Conservation (phyloP, 2,113 vertebrate genomes). For the Ranitomeya variabilis region DNA sequence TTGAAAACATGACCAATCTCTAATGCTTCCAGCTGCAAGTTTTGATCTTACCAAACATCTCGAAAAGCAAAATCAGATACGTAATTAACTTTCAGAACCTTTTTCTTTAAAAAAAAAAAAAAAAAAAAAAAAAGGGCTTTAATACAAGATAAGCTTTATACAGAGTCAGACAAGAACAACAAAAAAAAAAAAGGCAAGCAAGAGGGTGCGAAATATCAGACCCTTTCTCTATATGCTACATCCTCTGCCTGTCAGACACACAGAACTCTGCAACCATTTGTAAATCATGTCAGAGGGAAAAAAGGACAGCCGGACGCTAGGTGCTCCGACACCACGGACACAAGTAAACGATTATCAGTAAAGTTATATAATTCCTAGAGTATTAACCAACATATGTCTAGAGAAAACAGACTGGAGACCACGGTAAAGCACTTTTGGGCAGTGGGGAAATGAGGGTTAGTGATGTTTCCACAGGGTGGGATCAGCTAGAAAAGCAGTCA, state of each 20-base stretch:
- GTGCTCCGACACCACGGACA: not conserved
- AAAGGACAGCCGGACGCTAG: not conserved
- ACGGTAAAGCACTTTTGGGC: not conserved
- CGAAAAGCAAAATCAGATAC: not conserved
- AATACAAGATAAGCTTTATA: slow-evolving; percentile 14
- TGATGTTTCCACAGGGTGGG: not conserved
- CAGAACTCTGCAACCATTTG: not conserved
- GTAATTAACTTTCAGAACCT: not conserved
- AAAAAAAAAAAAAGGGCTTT: slow-evolving; percentile 6
- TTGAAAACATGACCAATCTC: too few relatives aligned
- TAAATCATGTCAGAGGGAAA: not conserved
- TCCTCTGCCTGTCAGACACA: not conserved
- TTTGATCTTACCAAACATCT: not conserved
- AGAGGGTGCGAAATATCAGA: not conserved
- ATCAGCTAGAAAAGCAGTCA: not conserved
- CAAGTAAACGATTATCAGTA: not conserved
- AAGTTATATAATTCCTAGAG: not conserved
- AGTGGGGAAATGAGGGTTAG: not conserved
- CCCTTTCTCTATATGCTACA: slow-evolving; percentile 11
- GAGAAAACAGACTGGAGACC: not conserved
- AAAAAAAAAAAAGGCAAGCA: not conserved
- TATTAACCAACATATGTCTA: not conserved
- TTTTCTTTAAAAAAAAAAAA: not conserved
- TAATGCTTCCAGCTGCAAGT: not conserved
- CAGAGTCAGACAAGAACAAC: not conserved